Base-by-base conservation (phyloP, 2,888 invertebrate genomes). In the Andrena marginata region DNA sequence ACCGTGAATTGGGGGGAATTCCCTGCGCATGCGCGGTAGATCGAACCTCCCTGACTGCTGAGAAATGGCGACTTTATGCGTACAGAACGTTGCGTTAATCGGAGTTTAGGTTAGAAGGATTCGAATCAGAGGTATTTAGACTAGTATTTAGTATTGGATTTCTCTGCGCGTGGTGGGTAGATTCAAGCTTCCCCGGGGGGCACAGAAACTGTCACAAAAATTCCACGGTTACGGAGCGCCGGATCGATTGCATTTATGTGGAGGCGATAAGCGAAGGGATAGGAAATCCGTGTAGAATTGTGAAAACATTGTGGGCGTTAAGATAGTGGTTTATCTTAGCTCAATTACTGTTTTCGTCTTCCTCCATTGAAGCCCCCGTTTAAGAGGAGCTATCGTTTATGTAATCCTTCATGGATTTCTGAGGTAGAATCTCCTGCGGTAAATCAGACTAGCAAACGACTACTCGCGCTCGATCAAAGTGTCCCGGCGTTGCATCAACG, bases 311-410 rank as follows among this genome's bases (percentile, higher is more conserved):
- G 56, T 56, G 54, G 6, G 20, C 51, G n/a, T 67, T 51, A 29
- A 59, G 70, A 70, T 70, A 60, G 48, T 31, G 48, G 26, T 70
- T 60, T 70, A 70, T 70, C 70, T 49, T 7, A 8, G 48, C 48
- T 60, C n/a, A 31, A 70, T 60, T 48, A 60, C 42, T 70, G 31
- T 49, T 70, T 60, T 60, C 70, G 59, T 60, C 8, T 2, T 29
- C 23, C 10, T n/a, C 23, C 6, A 16, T 23, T n/a, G 6, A 13
- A 1, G 13, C 13, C 8, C 20, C 42, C 63, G 63, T 26, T 56
- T 16, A n/a, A 56, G 13, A 29, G 13, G 10, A 42, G n/a, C 42
- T 42, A 23, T 31, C 60, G 48, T 70, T 70, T 70, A 62, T 62
- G 48, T 60, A 70, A 62, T 31, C 13, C 20, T 20, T 48, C 29